Percentiles rank a stretch among this genome's conserved stretches.
phyloP scores from a whole-genome alignment of 2,888 invertebrate species.

The Ischnura elegans region DNA sequence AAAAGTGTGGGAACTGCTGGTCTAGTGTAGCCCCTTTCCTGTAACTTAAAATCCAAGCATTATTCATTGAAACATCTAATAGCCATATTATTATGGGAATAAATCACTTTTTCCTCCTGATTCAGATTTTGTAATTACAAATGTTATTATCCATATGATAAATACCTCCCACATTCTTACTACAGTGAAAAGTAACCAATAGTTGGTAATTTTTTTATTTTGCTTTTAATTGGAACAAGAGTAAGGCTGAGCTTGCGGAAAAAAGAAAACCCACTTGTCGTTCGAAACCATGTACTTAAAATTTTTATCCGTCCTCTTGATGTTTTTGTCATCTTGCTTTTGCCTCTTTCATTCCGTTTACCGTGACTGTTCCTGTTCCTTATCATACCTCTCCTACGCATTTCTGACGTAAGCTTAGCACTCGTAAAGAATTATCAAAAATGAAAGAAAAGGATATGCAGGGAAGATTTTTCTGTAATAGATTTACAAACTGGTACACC shows the following conservation, averaged over 20 bases:
- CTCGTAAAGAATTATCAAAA: neutral
- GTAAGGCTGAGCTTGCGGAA: neutral
- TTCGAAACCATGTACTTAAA: neutral
- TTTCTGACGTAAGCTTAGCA: neutral
- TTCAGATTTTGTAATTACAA: neutral
- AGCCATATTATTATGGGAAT: neutral
- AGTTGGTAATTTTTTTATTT: neutral
- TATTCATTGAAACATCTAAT: neutral
- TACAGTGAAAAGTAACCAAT: neutral
- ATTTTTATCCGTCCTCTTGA: neutral
- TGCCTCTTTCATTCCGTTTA: neutral
- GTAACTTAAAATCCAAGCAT: constrained; percentile 12
- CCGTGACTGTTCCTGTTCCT: neutral
- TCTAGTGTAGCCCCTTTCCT: no score
- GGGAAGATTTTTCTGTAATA: neutral
- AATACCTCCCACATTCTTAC: neutral
- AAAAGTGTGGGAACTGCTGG: no score
- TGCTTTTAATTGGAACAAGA: neutral
- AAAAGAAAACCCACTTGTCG: neutral
- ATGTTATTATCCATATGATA: neutral
- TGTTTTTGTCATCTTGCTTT: neutral
- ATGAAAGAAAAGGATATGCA: neutral
- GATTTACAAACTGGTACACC: neutral
- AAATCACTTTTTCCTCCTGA: neutral
- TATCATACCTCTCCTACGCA: neutral